Evolutionary conservation across 2,888 invertebrate species (phyloP).

Genomic region (Trichopoda pennipes): DNA sequence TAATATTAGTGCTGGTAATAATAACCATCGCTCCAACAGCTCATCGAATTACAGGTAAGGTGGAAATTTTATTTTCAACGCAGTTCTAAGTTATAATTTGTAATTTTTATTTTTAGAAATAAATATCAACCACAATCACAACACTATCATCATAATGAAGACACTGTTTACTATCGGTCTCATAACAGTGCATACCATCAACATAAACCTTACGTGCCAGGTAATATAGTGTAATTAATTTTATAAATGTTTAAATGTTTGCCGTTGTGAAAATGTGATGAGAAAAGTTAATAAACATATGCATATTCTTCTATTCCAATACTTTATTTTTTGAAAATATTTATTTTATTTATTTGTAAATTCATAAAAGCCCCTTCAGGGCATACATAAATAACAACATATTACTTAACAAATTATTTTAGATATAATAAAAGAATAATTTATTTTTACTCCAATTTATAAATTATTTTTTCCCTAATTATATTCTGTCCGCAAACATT

Average conservation of each 20-base stretch:
- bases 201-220: slow-evolving; percentile 79
- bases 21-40: slow-evolving; percentile 52
- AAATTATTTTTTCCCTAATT: no score
- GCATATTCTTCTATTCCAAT: not conserved
- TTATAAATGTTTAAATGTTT: not conserved
- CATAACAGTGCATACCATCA: slow-evolving; percentile 78
- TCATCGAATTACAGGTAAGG: slow-evolving; percentile 60
- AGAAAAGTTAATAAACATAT: not conserved
- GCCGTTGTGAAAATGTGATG: not conserved
- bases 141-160: slow-evolving; percentile 79
- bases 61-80: not conserved
- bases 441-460: no score
- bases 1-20: slow-evolving; percentile 33
- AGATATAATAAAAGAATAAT: no score
- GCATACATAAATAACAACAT: no score
- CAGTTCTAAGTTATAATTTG: not conserved
- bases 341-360: no score
- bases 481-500: no score
- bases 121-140: slow-evolving; percentile 78
- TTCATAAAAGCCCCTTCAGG: no score
- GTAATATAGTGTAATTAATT: slow-evolving; percentile 63
- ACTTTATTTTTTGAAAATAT: no score
- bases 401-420: no score
- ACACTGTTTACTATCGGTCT: slow-evolving; percentile 79
- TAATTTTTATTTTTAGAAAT: slow-evolving; percentile 71